These are phyloP conservation scores for Malacoctenus gilli DNA, from an alignment of 2,797 vertebrate species.

Conservation along the genomic window DNA sequence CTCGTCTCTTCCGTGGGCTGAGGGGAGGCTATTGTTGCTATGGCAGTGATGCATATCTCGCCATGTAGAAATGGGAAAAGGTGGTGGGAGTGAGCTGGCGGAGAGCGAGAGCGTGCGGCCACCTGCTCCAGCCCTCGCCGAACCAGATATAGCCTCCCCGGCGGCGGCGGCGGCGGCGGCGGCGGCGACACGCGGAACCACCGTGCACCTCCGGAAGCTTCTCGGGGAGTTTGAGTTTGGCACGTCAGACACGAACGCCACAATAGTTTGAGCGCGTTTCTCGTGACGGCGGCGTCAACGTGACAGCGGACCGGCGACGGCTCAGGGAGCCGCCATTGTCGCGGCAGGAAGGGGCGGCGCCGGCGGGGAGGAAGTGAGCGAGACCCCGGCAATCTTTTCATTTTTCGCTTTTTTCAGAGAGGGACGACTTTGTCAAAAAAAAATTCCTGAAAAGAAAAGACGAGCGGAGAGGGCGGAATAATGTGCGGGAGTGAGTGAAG, in stretches of 20 bases:
- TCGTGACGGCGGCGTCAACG: conserved; percentile 59
- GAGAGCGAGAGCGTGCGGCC: conserved; percentile 33
- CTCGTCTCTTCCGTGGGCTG: conserved; percentile 46
- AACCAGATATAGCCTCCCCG: conserved; percentile 27
- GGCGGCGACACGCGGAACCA: conserved; percentile 1
- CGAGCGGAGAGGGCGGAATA: conserved; percentile 59
- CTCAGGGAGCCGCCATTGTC: conserved; percentile 67
- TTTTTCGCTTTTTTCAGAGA: conserved; percentile 62
- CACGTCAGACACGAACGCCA: conserved; percentile 46
- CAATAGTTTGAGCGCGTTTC: conserved; percentile 51
- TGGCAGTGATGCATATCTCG: conserved; percentile 64
- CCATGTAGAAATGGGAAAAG: conserved; percentile 55
- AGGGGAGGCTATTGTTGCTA: conserved; percentile 63
- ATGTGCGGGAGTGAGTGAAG: conserved; percentile 67
- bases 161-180: conserved; percentile 3
- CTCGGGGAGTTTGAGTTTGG: conserved; percentile 47
- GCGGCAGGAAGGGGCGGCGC: conserved; percentile 22
- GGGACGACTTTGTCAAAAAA: conserved; percentile 67
- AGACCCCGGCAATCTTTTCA: conserved; percentile 61
- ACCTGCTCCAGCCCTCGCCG: conserved; percentile 41
- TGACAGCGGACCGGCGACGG: conserved; percentile 67
- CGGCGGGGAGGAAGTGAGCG: conserved; percentile 40
- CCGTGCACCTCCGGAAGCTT: conserved; percentile 22
- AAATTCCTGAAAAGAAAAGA: conserved; percentile 43
- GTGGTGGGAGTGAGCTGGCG: conserved; percentile 59